Conservation (phyloP, 1,140 invertebrate genomes). For the Catajapyx aquilonaris region DNA sequence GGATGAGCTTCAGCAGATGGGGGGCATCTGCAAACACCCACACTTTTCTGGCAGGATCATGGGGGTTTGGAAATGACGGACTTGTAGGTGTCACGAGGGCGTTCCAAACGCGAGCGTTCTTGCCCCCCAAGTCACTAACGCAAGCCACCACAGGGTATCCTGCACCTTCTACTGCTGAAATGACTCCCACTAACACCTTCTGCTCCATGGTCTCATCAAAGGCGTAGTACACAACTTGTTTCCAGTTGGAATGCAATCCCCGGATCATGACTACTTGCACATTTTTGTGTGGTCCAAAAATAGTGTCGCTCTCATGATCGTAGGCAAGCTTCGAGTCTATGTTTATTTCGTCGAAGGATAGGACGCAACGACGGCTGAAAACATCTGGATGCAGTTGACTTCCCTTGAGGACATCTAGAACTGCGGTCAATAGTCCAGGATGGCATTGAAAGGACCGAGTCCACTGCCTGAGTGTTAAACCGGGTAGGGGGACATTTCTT, state of each 20-base stretch:
- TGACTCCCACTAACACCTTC: slow-evolving; percentile 3
- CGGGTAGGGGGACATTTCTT: too few species aligned
- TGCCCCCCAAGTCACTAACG: slow-evolving; percentile 5
- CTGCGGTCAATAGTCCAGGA: slow-evolving; percentile 3
- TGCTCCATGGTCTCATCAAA: slow-evolving; percentile 8
- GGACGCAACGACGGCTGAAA: neutral
- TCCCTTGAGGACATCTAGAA: slow-evolving; percentile 2
- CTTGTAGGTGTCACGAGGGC: too few species aligned
- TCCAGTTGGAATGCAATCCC: slow-evolving; percentile 8
- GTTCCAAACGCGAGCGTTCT: slow-evolving; percentile 5
- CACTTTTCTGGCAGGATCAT: neutral
- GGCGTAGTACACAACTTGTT: slow-evolving; percentile 9
- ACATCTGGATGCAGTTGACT: neutral
- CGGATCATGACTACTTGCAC: slow-evolving; percentile 9
- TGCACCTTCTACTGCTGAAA: slow-evolving; percentile 3
- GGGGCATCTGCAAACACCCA: slow-evolving; percentile 8
- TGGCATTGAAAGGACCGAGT: too few species aligned
- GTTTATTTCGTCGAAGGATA: slow-evolving; percentile 11
- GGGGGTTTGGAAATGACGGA: slow-evolving; percentile 1
- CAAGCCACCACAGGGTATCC: slow-evolving; percentile 4
- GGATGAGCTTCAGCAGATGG: slow-evolving; percentile 6
- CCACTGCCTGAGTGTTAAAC: too few species aligned
- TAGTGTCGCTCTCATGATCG: slow-evolving; percentile 5
- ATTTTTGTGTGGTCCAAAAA: slow-evolving; percentile 7
- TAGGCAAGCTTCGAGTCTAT: slow-evolving; percentile 2